These are phyloP conservation scores for Eublepharis macularius DNA, from an alignment of 2,113 vertebrate species.

Conservation along the genomic window DNA sequence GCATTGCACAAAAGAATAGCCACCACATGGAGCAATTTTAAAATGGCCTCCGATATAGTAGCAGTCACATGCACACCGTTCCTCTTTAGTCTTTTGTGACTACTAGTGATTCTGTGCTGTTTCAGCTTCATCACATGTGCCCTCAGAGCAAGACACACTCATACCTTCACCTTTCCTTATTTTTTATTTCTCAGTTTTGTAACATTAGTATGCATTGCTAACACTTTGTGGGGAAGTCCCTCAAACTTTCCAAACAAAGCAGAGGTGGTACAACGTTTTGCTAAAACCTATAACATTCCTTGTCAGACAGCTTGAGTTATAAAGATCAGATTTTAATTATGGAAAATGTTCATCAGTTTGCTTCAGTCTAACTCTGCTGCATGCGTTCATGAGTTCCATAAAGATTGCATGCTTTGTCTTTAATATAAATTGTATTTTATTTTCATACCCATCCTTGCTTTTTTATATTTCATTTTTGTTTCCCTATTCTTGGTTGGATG, in stretches of 20 bases:
- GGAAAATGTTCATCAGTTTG: constrained; percentile 82
- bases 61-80: neutral
- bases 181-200: neutral
- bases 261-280: constrained; percentile 19
- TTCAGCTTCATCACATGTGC: constrained; percentile 39
- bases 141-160: neutral
- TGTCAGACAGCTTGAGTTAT: constrained; percentile 92
- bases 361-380: constrained; percentile 97
- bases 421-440: constrained; percentile 83
- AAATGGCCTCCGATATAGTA: neutral
- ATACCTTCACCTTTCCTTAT: neutral
- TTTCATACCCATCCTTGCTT: constrained; percentile 96
- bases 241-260: neutral
- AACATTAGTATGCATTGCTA: neutral
- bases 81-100: neutral
- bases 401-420: constrained; percentile 86
- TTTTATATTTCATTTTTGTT: constrained; percentile 92
- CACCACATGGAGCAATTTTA: neutral
- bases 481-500: constrained; percentile 97
- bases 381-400: constrained; percentile 92
- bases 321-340: constrained; percentile 60
- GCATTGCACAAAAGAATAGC: neutral
- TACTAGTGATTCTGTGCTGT: neutral
- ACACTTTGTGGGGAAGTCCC: neutral
- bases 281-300: constrained; percentile 71